phyloP scores from a whole-genome alignment of 2,797 vertebrate genomes.

The Vipera ursinii region DNA sequence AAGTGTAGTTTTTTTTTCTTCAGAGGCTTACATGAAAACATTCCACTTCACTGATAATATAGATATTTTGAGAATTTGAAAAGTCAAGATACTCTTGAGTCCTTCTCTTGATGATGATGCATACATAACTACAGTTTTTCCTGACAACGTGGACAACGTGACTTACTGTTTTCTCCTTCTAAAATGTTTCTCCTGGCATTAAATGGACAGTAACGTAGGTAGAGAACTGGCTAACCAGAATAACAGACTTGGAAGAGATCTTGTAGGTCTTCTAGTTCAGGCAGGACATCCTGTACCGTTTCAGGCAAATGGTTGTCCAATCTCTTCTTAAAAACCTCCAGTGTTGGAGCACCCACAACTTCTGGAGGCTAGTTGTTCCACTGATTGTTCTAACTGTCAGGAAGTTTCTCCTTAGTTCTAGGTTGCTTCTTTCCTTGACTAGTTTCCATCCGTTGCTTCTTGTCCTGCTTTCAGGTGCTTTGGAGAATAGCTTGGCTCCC shows the following conservation, averaged over 20 bases:
- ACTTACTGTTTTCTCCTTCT: neutral
- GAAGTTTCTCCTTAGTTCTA: too few relatives aligned
- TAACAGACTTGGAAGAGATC: neutral
- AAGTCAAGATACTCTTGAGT: neutral
- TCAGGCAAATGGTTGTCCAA: neutral
- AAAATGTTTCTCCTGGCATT: too few relatives aligned
- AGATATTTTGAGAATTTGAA: conserved; percentile 31
- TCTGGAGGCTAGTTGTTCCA: too few relatives aligned
- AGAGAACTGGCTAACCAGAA: neutral
- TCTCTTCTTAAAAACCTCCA: neutral
- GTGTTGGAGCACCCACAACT: neutral
- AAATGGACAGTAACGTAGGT: neutral
- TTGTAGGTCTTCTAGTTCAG: neutral
- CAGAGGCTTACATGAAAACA: conserved; percentile 43
- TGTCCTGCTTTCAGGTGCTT: too few relatives aligned
- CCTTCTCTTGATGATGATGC: neutral
- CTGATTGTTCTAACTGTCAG: too few relatives aligned
- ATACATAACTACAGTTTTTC: neutral
- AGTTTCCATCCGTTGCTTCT: too few relatives aligned
- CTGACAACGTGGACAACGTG: neutral
- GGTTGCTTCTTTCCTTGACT: too few relatives aligned
- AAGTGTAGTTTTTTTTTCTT: conserved; percentile 11
- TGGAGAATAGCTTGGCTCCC: too few relatives aligned
- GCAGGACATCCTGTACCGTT: neutral
- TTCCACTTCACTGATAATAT: conserved; percentile 50